phyloP scores from a whole-genome alignment of 2,888 invertebrate genomes.

The Theretra japonica region DNA sequence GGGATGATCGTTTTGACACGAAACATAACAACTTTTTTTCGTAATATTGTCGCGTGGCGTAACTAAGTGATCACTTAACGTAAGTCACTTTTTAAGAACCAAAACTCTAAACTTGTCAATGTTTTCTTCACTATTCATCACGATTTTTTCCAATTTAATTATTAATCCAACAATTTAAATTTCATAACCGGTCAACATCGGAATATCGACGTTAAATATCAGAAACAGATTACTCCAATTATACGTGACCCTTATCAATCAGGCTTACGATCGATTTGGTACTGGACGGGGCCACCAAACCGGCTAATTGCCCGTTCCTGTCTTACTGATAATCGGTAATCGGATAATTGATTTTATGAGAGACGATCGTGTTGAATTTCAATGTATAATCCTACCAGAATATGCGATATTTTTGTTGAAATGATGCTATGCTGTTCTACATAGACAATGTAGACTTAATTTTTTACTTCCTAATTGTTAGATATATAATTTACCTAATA shows the following conservation, averaged over 20 bases:
- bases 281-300: slow-evolving; percentile 13
- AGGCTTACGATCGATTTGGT: slow-evolving; percentile 28
- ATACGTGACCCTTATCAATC: slow-evolving; percentile 32
- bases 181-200: not conserved
- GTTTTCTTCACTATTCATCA: not conserved
- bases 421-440: not conserved
- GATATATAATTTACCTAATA: no score
- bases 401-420: not conserved
- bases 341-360: slow-evolving; percentile 31
- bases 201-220: not conserved
- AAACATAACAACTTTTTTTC: no score
- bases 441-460: not conserved
- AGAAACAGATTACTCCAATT: slow-evolving; percentile 28
- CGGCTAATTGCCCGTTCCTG: slow-evolving; percentile 28
- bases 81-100: no score
- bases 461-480: no score
- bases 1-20: no score
- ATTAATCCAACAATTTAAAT: not conserved
- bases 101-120: not conserved
- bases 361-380: slow-evolving; percentile 13
- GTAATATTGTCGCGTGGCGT: no score
- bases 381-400: not conserved
- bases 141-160: not conserved
- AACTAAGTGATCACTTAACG: no score
- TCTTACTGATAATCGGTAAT: slow-evolving; percentile 31